Conservation (phyloP, 2,888 invertebrate species). For the Petrophora chlorosata region DNA sequence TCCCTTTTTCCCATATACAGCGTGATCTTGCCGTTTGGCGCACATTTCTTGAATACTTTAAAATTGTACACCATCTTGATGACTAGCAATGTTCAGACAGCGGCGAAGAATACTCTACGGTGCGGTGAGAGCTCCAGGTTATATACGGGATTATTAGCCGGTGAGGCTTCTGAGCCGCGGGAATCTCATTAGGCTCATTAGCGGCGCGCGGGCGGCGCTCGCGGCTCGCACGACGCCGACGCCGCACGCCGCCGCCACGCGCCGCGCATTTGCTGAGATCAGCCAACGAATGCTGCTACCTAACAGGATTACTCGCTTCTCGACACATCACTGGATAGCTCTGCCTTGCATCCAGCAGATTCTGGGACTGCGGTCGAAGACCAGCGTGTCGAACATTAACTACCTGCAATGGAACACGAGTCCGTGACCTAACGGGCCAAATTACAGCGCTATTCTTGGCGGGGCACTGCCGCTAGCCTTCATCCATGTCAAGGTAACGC, state of each 20-base stretch:
- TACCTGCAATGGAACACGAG: no score
- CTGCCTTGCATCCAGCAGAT: no score
- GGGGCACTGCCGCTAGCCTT: neutral
- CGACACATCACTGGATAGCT: no score
- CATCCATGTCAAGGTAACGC: conserved; percentile 2
- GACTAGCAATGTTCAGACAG: neutral
- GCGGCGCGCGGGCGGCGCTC: conserved; percentile 24
- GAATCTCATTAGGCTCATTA: conserved; percentile 52
- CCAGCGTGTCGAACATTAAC: no score
- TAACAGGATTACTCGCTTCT: no score
- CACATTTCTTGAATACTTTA: conserved; percentile 95
- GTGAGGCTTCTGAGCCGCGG: conserved; percentile 70
- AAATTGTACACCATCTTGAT: conserved; percentile 94
- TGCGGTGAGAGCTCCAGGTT: conserved; percentile 32
- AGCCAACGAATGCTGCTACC: no score
- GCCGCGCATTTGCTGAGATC: no score
- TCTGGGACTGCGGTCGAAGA: no score
- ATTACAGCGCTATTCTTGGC: neutral
- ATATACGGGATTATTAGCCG: conserved; percentile 66
- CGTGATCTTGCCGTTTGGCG: conserved; percentile 94
- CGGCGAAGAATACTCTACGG: conserved; percentile 7
- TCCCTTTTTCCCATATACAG: conserved; percentile 94
- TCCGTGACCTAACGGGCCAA: neutral
- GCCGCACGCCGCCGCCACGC: no score
- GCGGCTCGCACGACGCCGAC: neutral